A percentile compares a stretch with the other conserved stretches of the same genome.
phyloP scores from a whole-genome alignment of 1,140 invertebrate genomes.

The Artemia franciscana region DNA sequence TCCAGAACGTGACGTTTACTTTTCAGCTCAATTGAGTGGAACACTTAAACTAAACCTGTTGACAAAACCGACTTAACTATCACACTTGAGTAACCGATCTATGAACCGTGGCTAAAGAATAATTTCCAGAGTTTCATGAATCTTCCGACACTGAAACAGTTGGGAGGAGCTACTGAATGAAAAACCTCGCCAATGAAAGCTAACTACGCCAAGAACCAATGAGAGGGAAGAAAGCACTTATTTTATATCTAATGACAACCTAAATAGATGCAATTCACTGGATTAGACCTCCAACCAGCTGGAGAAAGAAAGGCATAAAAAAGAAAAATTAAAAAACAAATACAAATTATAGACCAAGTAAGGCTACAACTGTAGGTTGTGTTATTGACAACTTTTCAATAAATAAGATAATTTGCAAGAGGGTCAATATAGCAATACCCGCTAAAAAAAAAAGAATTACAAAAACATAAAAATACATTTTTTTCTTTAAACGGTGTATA shows the following conservation, averaged over 20 bases:
- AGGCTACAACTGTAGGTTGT: not conserved
- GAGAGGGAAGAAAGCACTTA: not conserved
- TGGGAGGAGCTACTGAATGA: not conserved
- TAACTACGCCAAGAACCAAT: not conserved
- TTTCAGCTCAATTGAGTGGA: not conserved
- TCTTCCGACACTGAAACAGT: not conserved
- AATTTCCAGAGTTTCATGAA: not conserved
- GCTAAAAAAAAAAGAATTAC: not conserved
- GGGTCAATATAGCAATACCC: not conserved
- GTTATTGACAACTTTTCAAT: not conserved
- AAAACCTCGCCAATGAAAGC: not conserved
- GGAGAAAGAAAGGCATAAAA: not conserved
- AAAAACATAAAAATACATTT: not conserved
- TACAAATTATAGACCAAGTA: not conserved
- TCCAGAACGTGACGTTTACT: not conserved
- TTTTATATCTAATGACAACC: not conserved
- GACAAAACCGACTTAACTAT: not conserved
- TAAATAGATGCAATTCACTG: not conserved
- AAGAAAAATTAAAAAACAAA: not conserved
- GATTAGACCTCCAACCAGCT: not conserved
- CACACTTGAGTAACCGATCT: not conserved
- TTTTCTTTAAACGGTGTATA: no score
- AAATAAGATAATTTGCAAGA: not conserved
- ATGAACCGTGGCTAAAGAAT: not conserved
- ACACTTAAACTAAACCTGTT: not conserved